A percentile compares a stretch with the other conserved stretches of the same genome.
These are phyloP conservation scores for Agapornis roseicollis DNA, from an alignment of 2,113 vertebrate species.

Conservation along the genomic window DNA sequence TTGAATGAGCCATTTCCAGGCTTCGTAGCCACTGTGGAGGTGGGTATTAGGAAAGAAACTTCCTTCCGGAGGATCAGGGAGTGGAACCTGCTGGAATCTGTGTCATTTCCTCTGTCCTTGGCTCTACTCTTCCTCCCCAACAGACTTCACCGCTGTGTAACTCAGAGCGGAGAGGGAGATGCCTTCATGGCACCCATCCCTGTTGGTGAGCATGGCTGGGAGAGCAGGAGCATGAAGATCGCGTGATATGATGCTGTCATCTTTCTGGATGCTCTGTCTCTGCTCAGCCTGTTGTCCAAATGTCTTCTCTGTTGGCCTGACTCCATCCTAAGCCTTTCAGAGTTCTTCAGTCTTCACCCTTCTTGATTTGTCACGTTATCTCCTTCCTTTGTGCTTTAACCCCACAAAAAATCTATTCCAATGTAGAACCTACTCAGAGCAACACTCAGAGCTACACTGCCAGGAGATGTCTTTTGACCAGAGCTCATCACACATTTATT, in stretches of 20 bases:
- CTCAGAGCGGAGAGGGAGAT: background rate
- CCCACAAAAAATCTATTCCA: background rate
- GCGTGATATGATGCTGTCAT: background rate
- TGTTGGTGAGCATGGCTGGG: background rate
- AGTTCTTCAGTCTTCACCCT: background rate
- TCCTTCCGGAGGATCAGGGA: slow-evolving; percentile 71
- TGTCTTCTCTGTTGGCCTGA: slow-evolving; percentile 21
- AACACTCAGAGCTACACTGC: background rate
- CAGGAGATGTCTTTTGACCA: background rate
- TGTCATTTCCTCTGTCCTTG: slow-evolving; percentile 68
- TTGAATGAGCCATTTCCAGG: slow-evolving; percentile 56
- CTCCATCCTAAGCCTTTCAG: slow-evolving; percentile 15
- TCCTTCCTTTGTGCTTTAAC: background rate
- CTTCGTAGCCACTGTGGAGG: slow-evolving; percentile 38
- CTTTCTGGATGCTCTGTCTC: slow-evolving; percentile 20
- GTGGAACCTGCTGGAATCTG: slow-evolving; percentile 62
- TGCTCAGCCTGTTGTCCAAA: slow-evolving; percentile 33
- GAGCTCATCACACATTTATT: background rate
- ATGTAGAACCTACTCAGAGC: background rate
- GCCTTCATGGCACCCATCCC: background rate
- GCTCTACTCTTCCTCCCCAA: slow-evolving; percentile 47
- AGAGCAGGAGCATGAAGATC: background rate
- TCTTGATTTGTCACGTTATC: background rate
- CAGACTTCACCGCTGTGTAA: background rate
- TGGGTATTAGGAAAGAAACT: slow-evolving; percentile 63